These are phyloP conservation scores for Leptonema lineaticorne DNA, from an alignment of 1,140 invertebrate species.

Conservation along the genomic window DNA sequence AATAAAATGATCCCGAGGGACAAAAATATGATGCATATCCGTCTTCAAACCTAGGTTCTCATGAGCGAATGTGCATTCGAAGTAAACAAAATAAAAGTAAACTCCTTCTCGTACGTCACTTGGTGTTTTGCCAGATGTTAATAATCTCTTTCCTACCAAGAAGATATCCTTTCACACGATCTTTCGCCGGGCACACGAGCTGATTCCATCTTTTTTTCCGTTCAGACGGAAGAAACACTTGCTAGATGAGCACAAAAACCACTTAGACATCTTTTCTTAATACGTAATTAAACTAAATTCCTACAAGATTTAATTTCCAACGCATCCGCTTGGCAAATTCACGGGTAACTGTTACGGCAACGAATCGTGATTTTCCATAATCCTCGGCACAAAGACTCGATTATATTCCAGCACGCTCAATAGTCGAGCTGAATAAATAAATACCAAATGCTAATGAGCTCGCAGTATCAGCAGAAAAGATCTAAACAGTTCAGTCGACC, in stretches of 20 bases:
- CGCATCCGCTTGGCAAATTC: background rate
- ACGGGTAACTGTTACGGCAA: background rate
- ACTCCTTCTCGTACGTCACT: background rate
- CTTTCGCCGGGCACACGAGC: no score
- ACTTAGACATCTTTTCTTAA: no score
- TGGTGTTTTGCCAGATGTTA: background rate
- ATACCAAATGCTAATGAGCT: conserved; percentile 25
- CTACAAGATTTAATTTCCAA: no score
- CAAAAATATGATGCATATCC: no score
- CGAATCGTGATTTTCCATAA: background rate
- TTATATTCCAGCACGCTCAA: conserved; percentile 6
- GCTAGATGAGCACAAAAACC: background rate
- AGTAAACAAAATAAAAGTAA: no score
- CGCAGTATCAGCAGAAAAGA: background rate
- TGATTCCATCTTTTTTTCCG: background rate
- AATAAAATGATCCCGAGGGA: no score
- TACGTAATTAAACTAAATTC: no score
- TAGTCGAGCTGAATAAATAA: conserved; percentile 2
- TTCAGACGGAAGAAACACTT: background rate
- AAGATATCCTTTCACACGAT: background rate
- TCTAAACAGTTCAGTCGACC: background rate
- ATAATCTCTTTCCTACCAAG: background rate
- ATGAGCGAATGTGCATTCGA: no score
- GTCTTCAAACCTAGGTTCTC: no score
- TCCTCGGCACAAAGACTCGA: conserved; percentile 10